phyloP scores from a whole-genome alignment of 2,113 vertebrate genomes.

The Amphiprion ocellaris region DNA sequence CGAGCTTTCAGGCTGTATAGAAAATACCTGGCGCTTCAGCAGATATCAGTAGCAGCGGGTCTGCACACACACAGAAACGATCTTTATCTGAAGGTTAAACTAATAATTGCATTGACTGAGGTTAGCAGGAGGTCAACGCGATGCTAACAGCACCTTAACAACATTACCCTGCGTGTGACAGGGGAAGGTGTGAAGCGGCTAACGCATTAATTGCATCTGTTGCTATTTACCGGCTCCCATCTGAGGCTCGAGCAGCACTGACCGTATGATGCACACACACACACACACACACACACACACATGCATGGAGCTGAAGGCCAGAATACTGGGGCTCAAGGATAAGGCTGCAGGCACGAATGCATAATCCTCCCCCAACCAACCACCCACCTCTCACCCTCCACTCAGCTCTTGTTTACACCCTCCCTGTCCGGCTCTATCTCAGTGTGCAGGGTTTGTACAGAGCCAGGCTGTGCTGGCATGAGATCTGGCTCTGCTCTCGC shows the following conservation, averaged over 20 bases:
- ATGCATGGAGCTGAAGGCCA: background rate
- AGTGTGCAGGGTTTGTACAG: constrained; percentile 39
- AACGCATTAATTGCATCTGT: constrained; percentile 47
- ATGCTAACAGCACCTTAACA: constrained; percentile 59
- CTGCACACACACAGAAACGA: background rate
- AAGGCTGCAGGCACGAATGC: constrained; percentile 14
- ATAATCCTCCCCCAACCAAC: background rate
- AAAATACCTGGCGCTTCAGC: background rate
- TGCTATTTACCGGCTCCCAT: constrained; percentile 20
- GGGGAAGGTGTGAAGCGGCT: constrained; percentile 37
- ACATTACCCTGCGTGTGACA: constrained; percentile 42
- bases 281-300: constrained; percentile 9
- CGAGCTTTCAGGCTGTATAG: background rate
- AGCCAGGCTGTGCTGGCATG: constrained; percentile 53
- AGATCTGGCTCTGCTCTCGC: constrained; percentile 37
- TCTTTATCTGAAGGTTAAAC: constrained; percentile 55
- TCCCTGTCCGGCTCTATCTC: constrained; percentile 21
- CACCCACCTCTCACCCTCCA: background rate
- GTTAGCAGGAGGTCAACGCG: constrained; percentile 37
- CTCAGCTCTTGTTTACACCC: constrained; percentile 44
- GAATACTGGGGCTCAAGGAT: constrained; percentile 8
- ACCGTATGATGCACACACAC: constrained; percentile 2
- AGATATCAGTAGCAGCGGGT: constrained; percentile 24
- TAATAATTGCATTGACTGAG: constrained; percentile 50
- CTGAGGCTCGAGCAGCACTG: background rate